Conservation (phyloP, 2,113 vertebrate species). For the Neolamprologus kungweensis region DNA sequence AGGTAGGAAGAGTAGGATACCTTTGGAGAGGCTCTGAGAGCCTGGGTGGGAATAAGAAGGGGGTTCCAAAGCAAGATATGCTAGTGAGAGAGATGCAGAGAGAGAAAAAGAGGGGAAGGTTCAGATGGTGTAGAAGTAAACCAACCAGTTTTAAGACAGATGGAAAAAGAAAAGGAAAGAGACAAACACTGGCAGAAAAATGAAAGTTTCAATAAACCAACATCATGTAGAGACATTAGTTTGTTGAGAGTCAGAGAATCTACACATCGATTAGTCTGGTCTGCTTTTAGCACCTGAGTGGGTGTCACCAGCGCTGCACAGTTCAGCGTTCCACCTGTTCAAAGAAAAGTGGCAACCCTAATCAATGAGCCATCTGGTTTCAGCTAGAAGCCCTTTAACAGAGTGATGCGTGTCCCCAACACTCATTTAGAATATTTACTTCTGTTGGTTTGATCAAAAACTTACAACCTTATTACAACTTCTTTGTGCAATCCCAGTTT, state of each 20-base stretch:
- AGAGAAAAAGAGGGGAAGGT: neutral
- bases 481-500: neutral
- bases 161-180: neutral
- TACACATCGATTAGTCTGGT: conserved; percentile 15
- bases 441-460: neutral
- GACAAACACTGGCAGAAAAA: neutral
- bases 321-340: conserved; percentile 43
- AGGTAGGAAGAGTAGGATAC: conserved; percentile 55
- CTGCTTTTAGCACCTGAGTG: conserved; percentile 46
- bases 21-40: conserved; percentile 74
- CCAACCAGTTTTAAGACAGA: neutral
- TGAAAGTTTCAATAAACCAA: neutral
- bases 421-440: neutral
- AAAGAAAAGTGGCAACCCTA: conserved; percentile 44
- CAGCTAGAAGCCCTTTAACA: neutral
- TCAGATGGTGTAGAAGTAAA: neutral
- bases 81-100: conserved; percentile 47
- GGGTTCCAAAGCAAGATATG: conserved; percentile 70
- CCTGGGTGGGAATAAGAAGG: conserved; percentile 70
- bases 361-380: neutral
- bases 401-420: neutral
- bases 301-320: conserved; percentile 6
- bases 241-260: neutral
- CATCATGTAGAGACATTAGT: conserved; percentile 15
- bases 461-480: neutral